A percentile compares a stretch with the other conserved stretches of the same genome.
These are phyloP conservation scores for Hydrolagus affinis DNA, from an alignment of 2,113 vertebrate species.

Conservation along the genomic window DNA sequence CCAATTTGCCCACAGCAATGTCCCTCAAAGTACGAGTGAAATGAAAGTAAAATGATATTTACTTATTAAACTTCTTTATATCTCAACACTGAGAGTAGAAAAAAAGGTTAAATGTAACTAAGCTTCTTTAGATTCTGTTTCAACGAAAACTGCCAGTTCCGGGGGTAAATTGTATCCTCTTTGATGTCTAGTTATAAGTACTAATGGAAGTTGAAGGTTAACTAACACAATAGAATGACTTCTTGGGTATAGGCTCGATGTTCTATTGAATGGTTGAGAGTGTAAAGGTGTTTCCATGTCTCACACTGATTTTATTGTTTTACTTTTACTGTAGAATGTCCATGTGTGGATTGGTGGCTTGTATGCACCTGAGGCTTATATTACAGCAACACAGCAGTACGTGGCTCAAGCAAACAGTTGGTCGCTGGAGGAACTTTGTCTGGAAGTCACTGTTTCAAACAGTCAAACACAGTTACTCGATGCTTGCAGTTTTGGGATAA, in stretches of 20 bases:
- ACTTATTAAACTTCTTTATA: too few species aligned
- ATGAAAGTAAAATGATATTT: too few species aligned
- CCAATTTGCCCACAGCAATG: too few species aligned
- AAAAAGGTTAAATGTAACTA: too few species aligned
- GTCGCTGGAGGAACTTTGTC: conserved; percentile 92
- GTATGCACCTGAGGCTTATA: conserved; percentile 94
- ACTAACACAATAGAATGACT: neutral
- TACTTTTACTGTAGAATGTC: conserved; percentile 66
- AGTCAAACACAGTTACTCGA: conserved; percentile 73
- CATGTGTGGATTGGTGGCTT: conserved; percentile 86
- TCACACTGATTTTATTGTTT: neutral
- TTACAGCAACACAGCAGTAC: conserved; percentile 90
- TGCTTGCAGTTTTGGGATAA: conserved; percentile 95
- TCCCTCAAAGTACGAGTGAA: too few species aligned
- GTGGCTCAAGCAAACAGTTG: conserved; percentile 97
- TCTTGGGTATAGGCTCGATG: neutral
- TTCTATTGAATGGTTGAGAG: neutral
- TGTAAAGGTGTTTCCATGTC: neutral
- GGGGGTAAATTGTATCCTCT: too few species aligned
- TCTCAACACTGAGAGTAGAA: too few species aligned
- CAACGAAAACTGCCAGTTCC: too few species aligned
- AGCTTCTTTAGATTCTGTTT: too few species aligned
- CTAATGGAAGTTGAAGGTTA: too few species aligned
- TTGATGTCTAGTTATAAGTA: too few species aligned
- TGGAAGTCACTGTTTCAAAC: conserved; percentile 87